Percentiles rank a stretch among this genome's conserved stretches.
Conservation (phyloP, 1,140 invertebrate species). For the Apocrypta bakeri region DNA sequence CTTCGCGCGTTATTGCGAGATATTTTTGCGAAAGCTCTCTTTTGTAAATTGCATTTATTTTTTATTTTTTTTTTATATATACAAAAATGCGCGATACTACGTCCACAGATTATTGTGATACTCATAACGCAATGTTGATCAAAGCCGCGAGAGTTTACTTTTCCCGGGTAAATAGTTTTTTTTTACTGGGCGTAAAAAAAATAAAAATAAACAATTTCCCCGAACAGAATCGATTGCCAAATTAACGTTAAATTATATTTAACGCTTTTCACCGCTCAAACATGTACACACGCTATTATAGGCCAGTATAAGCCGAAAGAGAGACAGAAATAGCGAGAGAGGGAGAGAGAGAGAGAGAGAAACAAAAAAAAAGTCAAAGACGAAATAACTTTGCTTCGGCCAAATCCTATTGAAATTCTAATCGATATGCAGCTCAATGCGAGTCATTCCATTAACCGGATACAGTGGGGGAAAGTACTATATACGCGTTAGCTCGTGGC, state of each 20-base stretch:
- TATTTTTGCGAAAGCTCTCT: background rate
- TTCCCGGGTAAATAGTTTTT: background rate
- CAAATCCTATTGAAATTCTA: background rate
- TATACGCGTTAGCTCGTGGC: background rate
- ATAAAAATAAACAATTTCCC: background rate
- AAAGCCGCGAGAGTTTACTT: background rate
- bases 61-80: too few relatives aligned
- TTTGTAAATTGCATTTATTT: slow-evolving; percentile 28
- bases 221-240: background rate
- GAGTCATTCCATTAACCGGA: slow-evolving; percentile 13
- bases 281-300: too few relatives aligned
- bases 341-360: too few relatives aligned
- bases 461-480: too few relatives aligned
- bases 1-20: background rate
- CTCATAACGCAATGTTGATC: background rate
- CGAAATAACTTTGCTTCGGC: background rate
- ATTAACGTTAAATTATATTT: too few relatives aligned
- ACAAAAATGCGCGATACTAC: background rate
- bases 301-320: too few relatives aligned
- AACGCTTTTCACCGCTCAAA: too few relatives aligned
- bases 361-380: background rate
- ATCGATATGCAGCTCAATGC: slow-evolving; percentile 4
- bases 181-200: too few relatives aligned
- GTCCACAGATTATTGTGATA: background rate
- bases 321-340: background rate